These are phyloP conservation scores for Reticulitermes speratus DNA, from an alignment of 1,140 invertebrate genomes.

Conservation along the genomic window DNA sequence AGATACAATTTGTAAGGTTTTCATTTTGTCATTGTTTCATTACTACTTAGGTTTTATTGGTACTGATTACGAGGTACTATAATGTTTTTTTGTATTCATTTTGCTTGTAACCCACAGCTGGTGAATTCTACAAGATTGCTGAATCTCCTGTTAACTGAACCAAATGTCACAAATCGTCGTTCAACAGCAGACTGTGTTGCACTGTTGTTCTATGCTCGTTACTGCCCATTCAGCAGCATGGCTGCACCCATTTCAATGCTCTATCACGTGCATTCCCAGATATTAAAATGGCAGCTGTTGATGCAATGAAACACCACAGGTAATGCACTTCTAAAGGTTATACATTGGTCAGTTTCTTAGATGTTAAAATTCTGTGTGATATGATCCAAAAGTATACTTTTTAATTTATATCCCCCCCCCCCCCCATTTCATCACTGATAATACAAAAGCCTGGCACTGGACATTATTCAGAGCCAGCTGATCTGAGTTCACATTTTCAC, in stretches of 20 bases:
- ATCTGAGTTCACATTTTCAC: no score
- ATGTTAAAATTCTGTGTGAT: constrained; percentile 33
- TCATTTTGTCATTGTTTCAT: no score
- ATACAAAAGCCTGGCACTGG: no score
- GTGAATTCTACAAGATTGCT: constrained; percentile 57
- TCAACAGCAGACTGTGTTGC: constrained; percentile 69
- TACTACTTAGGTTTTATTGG: no score
- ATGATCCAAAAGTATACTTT: constrained; percentile 20
- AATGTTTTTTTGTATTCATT: neutral
- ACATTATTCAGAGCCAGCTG: no score
- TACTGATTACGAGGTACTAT: no score
- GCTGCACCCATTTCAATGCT: constrained; percentile 88
- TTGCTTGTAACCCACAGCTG: constrained; percentile 45
- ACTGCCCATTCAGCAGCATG: constrained; percentile 85
- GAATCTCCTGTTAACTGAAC: constrained; percentile 55
- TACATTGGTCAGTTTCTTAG: no score
- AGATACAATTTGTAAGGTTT: no score
- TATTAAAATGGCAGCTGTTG: constrained; percentile 84
- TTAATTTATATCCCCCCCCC: neutral
- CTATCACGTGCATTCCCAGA: constrained; percentile 80
- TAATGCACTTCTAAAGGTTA: constrained; percentile 40
- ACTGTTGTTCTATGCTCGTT: constrained; percentile 86
- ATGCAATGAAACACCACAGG: constrained; percentile 81
- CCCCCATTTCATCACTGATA: no score
- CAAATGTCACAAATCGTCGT: constrained; percentile 51